These are phyloP conservation scores for Anoplolepis gracilipes DNA, from an alignment of 1,140 invertebrate species.

Conservation along the genomic window DNA sequence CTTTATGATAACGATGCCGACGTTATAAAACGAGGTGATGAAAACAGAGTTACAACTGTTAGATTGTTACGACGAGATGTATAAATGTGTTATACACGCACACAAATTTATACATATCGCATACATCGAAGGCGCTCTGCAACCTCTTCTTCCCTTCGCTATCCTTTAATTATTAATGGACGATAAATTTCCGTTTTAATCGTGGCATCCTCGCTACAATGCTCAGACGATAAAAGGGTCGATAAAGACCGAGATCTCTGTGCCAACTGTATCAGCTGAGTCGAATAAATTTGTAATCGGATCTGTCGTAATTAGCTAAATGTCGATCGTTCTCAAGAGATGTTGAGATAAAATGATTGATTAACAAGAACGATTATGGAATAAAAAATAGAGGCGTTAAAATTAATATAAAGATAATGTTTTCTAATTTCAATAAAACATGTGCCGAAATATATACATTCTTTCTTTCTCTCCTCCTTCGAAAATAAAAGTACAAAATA, in stretches of 20 bases:
- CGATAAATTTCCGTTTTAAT: conserved; percentile 69
- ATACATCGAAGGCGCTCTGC: conserved; percentile 18
- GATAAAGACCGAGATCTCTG: conserved; percentile 61
- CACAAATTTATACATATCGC: neutral
- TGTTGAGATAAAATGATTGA: conserved; percentile 16
- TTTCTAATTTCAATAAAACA: conserved; percentile 4
- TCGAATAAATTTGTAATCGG: conserved; percentile 46
- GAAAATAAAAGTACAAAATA: too few species aligned
- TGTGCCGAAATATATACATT: neutral
- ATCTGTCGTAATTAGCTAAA: conserved; percentile 49
- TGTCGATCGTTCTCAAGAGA: conserved; percentile 22
- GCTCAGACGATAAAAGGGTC: conserved; percentile 25
- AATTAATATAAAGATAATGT: conserved; percentile 29
- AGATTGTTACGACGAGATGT: conserved; percentile 58
- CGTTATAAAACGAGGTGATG: conserved; percentile 59
- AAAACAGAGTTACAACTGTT: conserved; percentile 67
- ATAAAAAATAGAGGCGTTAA: conserved; percentile 5
- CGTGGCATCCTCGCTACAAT: conserved; percentile 24
- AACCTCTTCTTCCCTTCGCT: conserved; percentile 16
- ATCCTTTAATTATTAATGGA: conserved; percentile 68
- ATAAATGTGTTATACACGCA: conserved; percentile 2
- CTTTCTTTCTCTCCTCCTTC: too few species aligned
- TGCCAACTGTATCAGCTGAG: conserved; percentile 54
- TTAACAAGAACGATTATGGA: conserved; percentile 3
- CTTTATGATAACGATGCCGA: conserved; percentile 61